phyloP scores from a whole-genome alignment of 2,113 vertebrate species.

The Craseonycteris thonglongyai region DNA sequence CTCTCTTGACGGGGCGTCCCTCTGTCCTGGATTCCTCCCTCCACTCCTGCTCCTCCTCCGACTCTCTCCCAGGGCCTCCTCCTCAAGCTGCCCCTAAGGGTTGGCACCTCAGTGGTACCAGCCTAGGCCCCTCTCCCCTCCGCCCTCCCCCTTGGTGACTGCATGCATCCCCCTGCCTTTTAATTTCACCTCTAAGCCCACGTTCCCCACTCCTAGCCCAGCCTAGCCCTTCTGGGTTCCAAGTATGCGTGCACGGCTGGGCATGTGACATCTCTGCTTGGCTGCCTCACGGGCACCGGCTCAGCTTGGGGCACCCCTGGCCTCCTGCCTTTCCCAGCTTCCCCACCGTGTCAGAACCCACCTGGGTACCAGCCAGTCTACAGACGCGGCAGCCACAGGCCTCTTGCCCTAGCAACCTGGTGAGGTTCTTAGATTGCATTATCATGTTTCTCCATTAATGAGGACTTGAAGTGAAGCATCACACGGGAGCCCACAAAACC shows the following conservation, averaged over 20 bases:
- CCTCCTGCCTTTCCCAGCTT: fast-evolving
- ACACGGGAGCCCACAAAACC: neutral
- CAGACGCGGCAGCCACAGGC: fast-evolving
- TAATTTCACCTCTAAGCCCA: neutral
- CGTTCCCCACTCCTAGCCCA: neutral
- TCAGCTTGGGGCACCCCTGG: neutral
- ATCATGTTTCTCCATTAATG: neutral
- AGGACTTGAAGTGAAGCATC: neutral
- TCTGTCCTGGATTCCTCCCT: neutral
- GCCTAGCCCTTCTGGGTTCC: neutral
- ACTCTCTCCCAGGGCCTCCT: neutral
- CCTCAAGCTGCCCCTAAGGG: neutral
- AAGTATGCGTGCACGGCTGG: too few species aligned
- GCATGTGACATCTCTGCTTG: fast-evolving
- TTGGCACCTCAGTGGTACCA: fast-evolving
- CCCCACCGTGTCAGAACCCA: fast-evolving
- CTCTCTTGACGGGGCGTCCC: too few species aligned
- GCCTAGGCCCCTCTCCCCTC: fast-evolving
- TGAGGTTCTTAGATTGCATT: neutral
- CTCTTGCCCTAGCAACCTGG: neutral
- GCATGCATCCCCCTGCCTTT: neutral
- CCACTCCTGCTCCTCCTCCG: fast-evolving
- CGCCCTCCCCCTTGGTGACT: neutral
- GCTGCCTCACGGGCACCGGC: fast-evolving
- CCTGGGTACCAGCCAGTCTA: fast-evolving